These are phyloP conservation scores for Rachycentron canadum DNA, from an alignment of 2,797 vertebrate species.

Conservation along the genomic window DNA sequence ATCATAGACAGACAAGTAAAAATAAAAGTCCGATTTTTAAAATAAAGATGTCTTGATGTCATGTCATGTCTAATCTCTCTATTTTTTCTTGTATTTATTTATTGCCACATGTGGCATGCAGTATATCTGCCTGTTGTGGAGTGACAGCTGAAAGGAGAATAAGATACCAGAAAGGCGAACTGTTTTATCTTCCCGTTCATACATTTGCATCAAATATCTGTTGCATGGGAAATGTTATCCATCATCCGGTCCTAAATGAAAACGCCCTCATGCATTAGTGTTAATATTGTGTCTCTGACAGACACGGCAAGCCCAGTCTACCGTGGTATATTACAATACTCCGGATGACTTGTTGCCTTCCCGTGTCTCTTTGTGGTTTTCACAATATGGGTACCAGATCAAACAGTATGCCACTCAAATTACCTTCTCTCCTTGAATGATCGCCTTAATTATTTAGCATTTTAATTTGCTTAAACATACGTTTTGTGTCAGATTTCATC, in stretches of 20 bases:
- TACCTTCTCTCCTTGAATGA: conserved; percentile 73
- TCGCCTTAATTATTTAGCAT: conserved; percentile 81
- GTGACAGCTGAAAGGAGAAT: neutral
- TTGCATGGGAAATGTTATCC: conserved; percentile 64
- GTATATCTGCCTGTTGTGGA: neutral
- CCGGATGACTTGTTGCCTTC: conserved; percentile 63
- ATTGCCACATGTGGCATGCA: neutral
- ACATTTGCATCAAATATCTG: conserved; percentile 43
- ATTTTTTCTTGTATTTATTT: neutral
- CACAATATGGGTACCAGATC: conserved; percentile 77
- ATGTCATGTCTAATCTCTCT: neutral
- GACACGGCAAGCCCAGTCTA: conserved; percentile 53
- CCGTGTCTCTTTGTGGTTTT: conserved; percentile 74
- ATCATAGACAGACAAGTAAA: neutral
- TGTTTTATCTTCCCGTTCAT: neutral
- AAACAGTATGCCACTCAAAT: conserved; percentile 76
- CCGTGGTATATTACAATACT: conserved; percentile 78
- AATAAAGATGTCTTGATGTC: too few relatives aligned
- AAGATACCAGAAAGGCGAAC: neutral
- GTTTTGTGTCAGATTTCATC: conserved; percentile 77
- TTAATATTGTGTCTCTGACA: conserved; percentile 60
- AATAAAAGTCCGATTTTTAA: neutral
- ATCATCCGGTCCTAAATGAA: conserved; percentile 64
- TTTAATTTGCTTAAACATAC: conserved; percentile 81
- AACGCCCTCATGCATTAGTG: conserved; percentile 65